Base-by-base conservation (phyloP, 2,888 invertebrate species). In the Tachina fera region DNA sequence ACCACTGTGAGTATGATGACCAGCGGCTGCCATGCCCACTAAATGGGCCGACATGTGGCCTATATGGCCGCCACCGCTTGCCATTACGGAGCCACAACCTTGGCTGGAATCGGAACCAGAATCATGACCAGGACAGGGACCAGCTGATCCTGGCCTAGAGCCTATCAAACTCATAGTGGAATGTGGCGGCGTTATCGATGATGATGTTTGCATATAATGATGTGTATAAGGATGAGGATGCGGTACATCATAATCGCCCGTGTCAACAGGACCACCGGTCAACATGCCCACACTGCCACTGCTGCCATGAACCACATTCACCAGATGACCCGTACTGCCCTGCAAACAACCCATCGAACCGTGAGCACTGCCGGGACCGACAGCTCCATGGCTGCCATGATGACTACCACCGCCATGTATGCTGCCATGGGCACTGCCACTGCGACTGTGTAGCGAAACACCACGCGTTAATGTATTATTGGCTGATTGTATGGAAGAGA, bases 221-320 rank as follows among this genome's bases (percentile, higher is more conserved):
- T 93, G 93, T 71, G 93, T 93, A 88, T 93, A 93, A 31, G 93
- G 93, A 91, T 93, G 93, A 86, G 93, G 93, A 91, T 93, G 93
- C 56, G 93, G 93, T 70, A 93, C 93, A 90, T 93, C 93, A 87
- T 93, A 93, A 87, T 93, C 93, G 58, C 93, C 93, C 9, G 93
- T 93, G 84, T 93, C 93, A 71, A 92, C 91, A 74, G 90, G 90
- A 43, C 92, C 90, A 68, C 92, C 91, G 19, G 92, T 90, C 75
- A 92, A 89, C 90, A 92, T 91, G 49, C 92, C 92, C 81, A 91
- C 91, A 79, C 90, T 90, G 60, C 89, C 90, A 74, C 88, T 88
- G 47, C 89, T 89, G 79, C 90, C 91, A 16, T 87, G 76, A 10
- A 88, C 89, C 31, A 84, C 85, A 78, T 90, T 89, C 76, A 89